These are phyloP conservation scores for Myotis lucifugus DNA, from an alignment of 2,113 vertebrate genomes.

Conservation along the genomic window DNA sequence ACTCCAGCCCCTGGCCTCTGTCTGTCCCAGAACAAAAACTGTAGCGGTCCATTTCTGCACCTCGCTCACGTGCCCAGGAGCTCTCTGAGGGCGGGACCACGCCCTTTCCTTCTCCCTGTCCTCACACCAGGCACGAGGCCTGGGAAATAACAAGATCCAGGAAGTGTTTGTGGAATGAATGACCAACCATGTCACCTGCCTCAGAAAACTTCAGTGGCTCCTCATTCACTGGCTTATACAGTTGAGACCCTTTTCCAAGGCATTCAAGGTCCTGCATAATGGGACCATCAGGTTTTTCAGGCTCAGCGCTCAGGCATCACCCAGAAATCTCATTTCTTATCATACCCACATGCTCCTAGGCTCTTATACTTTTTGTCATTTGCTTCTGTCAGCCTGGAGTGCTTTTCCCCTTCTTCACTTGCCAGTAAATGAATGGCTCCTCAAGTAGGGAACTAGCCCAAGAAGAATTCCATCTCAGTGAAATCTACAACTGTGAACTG, in stretches of 20 bases:
- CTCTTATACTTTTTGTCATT: background rate
- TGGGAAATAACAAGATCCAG: background rate
- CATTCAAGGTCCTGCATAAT: background rate
- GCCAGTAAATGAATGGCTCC: constrained; percentile 98
- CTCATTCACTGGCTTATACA: background rate
- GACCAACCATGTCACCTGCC: background rate
- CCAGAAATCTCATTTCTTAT: background rate
- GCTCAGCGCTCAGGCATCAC: background rate
- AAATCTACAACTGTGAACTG: constrained; percentile 84
- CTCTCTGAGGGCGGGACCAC: no score
- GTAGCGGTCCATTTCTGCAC: background rate
- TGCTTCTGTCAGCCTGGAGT: background rate
- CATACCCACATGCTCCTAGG: background rate
- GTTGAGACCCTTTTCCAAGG: background rate
- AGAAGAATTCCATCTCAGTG: constrained; percentile 81
- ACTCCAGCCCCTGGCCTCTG: background rate
- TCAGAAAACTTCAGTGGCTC: background rate
- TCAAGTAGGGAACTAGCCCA: constrained; percentile 90
- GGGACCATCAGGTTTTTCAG: background rate
- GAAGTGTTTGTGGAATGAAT: background rate
- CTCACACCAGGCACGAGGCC: background rate
- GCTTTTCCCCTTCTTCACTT: background rate
- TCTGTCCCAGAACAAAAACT: background rate
- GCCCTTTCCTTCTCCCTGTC: background rate
- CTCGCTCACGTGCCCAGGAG: background rate